Evolutionary conservation across 23 tunicate species (phyloP).

Genomic region (Halocynthia aurantium): DNA sequence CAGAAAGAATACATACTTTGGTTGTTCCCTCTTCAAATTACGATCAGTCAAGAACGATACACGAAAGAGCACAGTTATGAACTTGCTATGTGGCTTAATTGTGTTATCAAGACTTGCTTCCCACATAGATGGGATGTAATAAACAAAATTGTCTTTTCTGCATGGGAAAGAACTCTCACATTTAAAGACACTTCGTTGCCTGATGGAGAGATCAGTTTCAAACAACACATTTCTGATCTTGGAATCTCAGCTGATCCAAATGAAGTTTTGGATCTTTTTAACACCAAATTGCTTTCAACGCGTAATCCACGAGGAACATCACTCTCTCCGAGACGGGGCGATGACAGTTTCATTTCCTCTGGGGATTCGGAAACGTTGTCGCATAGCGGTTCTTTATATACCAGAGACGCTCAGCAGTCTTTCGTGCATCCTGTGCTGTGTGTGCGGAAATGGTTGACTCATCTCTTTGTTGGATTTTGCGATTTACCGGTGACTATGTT

Average conservation of each 20-base stretch:
- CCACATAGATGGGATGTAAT: neutral
- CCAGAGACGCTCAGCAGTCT: neutral
- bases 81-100: slow-evolving; percentile 57
- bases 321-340: too few relatives aligned
- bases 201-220: too few relatives aligned
- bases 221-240: too few relatives aligned
- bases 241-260: too few relatives aligned
- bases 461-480: slow-evolving; percentile 48
- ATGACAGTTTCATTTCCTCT: too few relatives aligned
- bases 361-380: too few relatives aligned
- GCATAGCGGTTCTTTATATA: too few relatives aligned
- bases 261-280: too few relatives aligned
- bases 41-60: slow-evolving; percentile 11
- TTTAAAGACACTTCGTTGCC: too few relatives aligned
- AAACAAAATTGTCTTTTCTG: slow-evolving; percentile 19
- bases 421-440: slow-evolving; percentile 36
- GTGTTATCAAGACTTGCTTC: slow-evolving; percentile 20
- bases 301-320: too few relatives aligned
- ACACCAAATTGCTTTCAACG: too few relatives aligned
- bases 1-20: slow-evolving; percentile 34
- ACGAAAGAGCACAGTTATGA: slow-evolving; percentile 43
- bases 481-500: slow-evolving; percentile 32
- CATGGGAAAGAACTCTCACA: slow-evolving; percentile 25
- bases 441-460: slow-evolving; percentile 55
- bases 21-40: slow-evolving; percentile 50